These are phyloP conservation scores for Dinothrombium tinctorium DNA, from an alignment of 1,140 invertebrate genomes.

Conservation along the genomic window DNA sequence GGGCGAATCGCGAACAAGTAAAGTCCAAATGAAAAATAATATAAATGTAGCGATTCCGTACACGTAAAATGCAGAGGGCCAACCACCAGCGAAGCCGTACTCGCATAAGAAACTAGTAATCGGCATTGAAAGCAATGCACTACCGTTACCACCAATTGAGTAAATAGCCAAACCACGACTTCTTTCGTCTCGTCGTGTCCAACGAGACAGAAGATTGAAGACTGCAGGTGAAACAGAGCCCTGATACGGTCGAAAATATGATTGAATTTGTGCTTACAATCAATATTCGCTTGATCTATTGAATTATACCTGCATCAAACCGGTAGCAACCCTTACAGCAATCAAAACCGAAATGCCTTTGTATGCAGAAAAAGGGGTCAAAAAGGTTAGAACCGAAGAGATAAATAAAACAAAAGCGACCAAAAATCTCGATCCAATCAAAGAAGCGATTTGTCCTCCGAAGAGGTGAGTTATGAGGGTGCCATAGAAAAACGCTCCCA, in stretches of 20 bases:
- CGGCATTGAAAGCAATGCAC: background rate
- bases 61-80: constrained; percentile 44
- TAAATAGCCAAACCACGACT: background rate
- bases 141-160: background rate
- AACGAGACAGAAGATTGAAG: background rate
- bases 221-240: background rate
- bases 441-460: background rate
- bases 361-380: background rate
- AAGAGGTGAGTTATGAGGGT: constrained; percentile 48
- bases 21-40: too few species aligned
- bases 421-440: background rate
- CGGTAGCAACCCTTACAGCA: background rate
- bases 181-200: background rate
- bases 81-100: constrained; percentile 29
- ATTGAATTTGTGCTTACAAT: too few species aligned
- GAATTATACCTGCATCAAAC: too few species aligned
- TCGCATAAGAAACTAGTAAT: constrained; percentile 17
- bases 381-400: background rate
- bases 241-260: too few species aligned
- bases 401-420: background rate
- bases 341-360: background rate
- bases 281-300: too few species aligned
- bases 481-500: constrained; percentile 65
- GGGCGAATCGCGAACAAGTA: too few species aligned
- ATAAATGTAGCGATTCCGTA: too few species aligned